phyloP scores from a whole-genome alignment of 2,888 invertebrate species.

The Drosophila niveifrons region DNA sequence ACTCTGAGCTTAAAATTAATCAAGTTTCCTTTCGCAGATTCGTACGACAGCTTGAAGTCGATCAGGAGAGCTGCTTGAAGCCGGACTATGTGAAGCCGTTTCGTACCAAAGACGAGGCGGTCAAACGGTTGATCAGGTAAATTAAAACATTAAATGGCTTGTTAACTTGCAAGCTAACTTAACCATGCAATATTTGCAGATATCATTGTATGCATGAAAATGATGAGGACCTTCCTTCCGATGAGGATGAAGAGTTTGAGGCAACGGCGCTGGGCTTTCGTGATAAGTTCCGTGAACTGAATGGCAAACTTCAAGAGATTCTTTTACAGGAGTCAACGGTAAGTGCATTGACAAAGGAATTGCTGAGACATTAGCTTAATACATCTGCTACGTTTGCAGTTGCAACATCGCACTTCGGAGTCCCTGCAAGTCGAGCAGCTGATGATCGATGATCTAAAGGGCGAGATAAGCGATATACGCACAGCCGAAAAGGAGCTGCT shows the following conservation, averaged over 20 bases:
- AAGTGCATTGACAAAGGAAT: constrained; percentile 67
- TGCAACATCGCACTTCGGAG: constrained; percentile 91
- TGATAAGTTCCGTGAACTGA: constrained; percentile 89
- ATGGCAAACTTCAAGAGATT: constrained; percentile 90
- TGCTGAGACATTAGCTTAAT: not conserved
- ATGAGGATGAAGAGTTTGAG: constrained; percentile 90
- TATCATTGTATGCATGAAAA: constrained; percentile 91
- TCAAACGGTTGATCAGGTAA: constrained; percentile 89
- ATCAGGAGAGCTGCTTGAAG: constrained; percentile 90
- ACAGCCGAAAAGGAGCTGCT: constrained; percentile 83
- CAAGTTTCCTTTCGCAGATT: constrained; percentile 86
- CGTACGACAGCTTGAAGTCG: constrained; percentile 90
- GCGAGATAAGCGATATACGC: constrained; percentile 87
- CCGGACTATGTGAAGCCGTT: constrained; percentile 92
- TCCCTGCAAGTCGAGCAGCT: constrained; percentile 91
- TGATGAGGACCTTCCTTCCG: constrained; percentile 87
- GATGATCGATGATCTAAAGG: constrained; percentile 90
- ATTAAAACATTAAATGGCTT: not conserved
- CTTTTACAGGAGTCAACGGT: constrained; percentile 93
- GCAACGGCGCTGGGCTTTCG: constrained; percentile 89
- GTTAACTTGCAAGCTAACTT: not conserved
- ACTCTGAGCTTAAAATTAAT: constrained; percentile 20
- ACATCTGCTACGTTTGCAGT: constrained; percentile 85
- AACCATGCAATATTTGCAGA: constrained; percentile 61
- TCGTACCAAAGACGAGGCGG: constrained; percentile 90